Base-by-base conservation (phyloP, 2,797 vertebrate genomes). In the Limosa lapponica region DNA sequence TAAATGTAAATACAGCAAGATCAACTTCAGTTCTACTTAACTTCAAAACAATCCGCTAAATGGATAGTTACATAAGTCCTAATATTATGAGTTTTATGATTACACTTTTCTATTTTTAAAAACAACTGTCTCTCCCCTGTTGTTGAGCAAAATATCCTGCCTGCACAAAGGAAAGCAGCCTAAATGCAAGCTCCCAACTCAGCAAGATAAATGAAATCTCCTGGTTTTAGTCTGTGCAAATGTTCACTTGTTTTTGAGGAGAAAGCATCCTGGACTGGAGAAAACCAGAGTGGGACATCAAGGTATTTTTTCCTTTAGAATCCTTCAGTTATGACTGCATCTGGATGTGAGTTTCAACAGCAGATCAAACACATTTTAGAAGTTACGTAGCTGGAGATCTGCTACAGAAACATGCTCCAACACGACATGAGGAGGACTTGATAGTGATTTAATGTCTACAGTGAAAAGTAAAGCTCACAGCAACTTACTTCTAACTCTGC, bases 1-100 rank as follows among this genome's bases (percentile, higher is more conserved):
- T 66, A 90, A 95, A 96, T 87, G 77, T 95, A 97, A 97, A 96
- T 52, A 94, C 86, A 89, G 86, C 51, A 70, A 23, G 59, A 93
- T 39, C 75, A 65, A 49, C 91, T 77, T 95, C 91, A 89, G 78
- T 77, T 82, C 91, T 54, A 55, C 14, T 90, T 86, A 87, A 37
- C 55, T 59, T 87, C 90, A 62, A 62, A 93, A 90, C 81, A 79
- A 82, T n/a, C 72, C 27, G 6, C 90, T 93, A 91, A 97, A 88
- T 46, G 71, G 79, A 52, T n/a, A 52, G 82, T 82, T 96, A 75
- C n/a, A 0, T 49, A 96, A 96, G 73, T 49, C 79, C 61, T 39
- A 82, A 90, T 51, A 72, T 39, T 39, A 22, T 14, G 36, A 48
- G 34, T 74, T 95, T 90, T 83, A 36, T 59, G 62, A 66, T 69